These are phyloP conservation scores for Agrotis ipsilon DNA, from an alignment of 2,888 invertebrate genomes.

Conservation along the genomic window DNA sequence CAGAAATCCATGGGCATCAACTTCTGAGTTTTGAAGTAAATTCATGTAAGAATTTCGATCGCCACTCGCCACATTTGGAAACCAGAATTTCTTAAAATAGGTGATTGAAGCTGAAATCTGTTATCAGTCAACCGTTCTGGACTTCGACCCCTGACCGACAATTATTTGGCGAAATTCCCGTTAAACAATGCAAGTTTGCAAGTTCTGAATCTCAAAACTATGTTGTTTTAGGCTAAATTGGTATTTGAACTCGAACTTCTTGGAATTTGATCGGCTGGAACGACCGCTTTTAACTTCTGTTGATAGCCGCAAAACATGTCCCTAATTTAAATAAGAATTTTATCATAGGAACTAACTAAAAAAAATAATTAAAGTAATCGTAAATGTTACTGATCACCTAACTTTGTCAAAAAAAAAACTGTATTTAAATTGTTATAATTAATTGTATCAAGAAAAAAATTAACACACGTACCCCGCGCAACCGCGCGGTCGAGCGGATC, in stretches of 20 bases:
- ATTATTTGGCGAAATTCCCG: constrained; percentile 50
- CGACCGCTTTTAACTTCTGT: constrained; percentile 16
- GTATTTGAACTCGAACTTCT: constrained; percentile 35
- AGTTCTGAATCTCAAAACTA: constrained; percentile 49
- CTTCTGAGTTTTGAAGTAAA: background rate
- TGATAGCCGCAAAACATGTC: background rate
- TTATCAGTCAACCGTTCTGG: constrained; percentile 22
- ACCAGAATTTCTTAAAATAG: background rate
- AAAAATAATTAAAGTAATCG: no score
- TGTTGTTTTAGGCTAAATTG: constrained; percentile 34
- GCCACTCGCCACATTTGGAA: background rate
- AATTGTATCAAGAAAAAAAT: no score
- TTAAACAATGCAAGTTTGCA: constrained; percentile 41
- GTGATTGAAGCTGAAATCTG: constrained; percentile 11
- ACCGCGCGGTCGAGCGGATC: no score
- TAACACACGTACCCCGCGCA: no score
- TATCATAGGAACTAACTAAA: no score
- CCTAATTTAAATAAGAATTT: no score
- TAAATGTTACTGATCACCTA: no score
- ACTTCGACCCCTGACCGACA: constrained; percentile 23
- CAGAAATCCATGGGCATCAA: no score
- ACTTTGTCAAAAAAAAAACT: no score
- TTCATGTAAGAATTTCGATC: background rate
- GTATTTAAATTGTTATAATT: no score
- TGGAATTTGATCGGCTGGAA: constrained; percentile 36